Base-by-base conservation (phyloP, 2,797 vertebrate genomes). In the Psittacula derbiana region DNA sequence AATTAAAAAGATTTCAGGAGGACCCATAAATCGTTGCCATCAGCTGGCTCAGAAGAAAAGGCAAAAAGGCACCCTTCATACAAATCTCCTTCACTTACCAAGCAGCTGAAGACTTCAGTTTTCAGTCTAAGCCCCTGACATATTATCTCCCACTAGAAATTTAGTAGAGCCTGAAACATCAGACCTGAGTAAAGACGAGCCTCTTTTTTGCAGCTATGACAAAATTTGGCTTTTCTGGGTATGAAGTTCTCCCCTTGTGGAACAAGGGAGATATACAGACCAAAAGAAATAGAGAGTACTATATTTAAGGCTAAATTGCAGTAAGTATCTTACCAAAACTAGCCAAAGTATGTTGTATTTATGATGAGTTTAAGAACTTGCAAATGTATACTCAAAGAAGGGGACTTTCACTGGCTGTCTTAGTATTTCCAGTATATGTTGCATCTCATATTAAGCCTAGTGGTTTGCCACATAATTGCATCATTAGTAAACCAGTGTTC, bases 401-500 rank as follows among this genome's bases (percentile, higher is more conserved):
- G 88, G 13, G 12, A 12, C 24, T 9, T 12, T 71, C 31, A 72
- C 36, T 81, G 38, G 5, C 36, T 86, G 62, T 53, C 58, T 86
- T 88, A 92, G 46, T 78, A 80, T 83, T 90, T 95, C 87, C 28
- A 86, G 10, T 72, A 60, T 92, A 82, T 80, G 70, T 65, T 28
- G 25, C 83, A 66, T 84, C 33, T 92, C 74, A 79, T 91, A 78
- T 78, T 93, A 87, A 71, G 43, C 40, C 55, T 95, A 91, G 90
- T 70, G 41, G 82, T 95, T 93, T 90, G 58, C 93, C 52, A 44
- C 43, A 5, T 94, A 94, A 93, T 86, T 92, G 49, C 38, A 86
- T 94, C 78, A 90, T 97, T 96, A 95, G 72, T 88, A 96, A 96
- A 97, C 41, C 30, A 86, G 60, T 69, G 47, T 40, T 90, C 88